Evolutionary conservation across 2,113 vertebrate species (phyloP).

Genomic region (Nestor notabilis): DNA sequence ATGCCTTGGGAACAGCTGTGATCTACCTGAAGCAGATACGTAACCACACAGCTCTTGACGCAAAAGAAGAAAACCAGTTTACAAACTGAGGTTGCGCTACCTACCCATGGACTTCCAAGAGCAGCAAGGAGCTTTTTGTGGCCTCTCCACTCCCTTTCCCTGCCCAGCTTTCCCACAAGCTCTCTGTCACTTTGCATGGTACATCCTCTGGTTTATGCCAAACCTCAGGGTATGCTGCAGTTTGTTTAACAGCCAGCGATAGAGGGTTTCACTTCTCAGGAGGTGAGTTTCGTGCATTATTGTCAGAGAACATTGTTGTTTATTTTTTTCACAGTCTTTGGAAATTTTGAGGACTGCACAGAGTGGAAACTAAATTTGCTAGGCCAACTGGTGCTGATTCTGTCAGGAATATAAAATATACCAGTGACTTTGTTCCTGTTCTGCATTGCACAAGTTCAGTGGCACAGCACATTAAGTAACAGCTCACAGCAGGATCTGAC

Average conservation of each 20-base stretch:
- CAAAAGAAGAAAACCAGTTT: neutral
- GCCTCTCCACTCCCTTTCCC: neutral
- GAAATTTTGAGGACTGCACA: neutral
- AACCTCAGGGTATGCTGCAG: conserved; percentile 9
- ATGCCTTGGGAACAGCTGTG: neutral
- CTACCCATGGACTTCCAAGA: neutral
- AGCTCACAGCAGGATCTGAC: neutral
- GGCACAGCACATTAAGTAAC: neutral
- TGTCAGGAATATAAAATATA: neutral
- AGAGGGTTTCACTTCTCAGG: neutral
- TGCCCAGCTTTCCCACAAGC: neutral
- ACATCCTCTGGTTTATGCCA: neutral
- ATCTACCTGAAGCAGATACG: neutral
- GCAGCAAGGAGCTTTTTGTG: neutral
- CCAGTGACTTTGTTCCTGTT: neutral
- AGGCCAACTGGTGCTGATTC: neutral
- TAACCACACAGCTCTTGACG: neutral
- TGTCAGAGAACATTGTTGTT: neutral
- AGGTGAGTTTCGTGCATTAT: neutral
- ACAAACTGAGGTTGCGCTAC: neutral
- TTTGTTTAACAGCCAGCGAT: neutral
- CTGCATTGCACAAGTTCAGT: neutral
- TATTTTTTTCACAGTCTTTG: neutral
- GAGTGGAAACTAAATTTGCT: conserved; percentile 20
- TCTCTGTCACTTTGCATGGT: neutral